Percentiles rank a stretch among this genome's conserved stretches.
Evolutionary conservation across 2,113 vertebrate species (phyloP).

Genomic region (Pseudorectes ferrugineus): DNA sequence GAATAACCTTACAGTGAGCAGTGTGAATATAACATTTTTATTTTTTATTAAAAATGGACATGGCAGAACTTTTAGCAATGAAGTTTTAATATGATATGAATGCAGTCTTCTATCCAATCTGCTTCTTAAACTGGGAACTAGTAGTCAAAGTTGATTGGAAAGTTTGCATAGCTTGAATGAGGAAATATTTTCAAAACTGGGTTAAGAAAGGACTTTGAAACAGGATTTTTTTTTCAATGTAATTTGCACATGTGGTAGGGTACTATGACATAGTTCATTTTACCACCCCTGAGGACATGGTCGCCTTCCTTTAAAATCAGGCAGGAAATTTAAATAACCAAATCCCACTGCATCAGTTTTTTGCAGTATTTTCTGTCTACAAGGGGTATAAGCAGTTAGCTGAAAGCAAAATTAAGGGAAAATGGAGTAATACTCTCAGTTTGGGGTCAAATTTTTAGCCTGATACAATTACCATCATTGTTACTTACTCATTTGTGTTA

Average conservation of each 20-base stretch:
- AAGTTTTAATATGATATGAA: not conserved
- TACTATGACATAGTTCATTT: not conserved
- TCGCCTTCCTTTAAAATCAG: not conserved
- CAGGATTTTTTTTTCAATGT: accelerated
- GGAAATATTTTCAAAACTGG: not conserved
- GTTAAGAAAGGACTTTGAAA: not conserved
- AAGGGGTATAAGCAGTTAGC: not conserved
- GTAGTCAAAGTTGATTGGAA: not conserved
- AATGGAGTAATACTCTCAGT: not conserved
- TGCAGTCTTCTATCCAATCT: not conserved
- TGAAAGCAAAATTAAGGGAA: not conserved
- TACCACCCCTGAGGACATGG: not conserved
- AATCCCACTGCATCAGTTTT: not conserved
- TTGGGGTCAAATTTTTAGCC: not conserved
- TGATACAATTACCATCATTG: not conserved
- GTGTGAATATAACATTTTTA: not conserved
- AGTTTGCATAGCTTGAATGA: not conserved
- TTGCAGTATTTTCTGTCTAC: not conserved
- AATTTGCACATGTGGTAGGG: accelerated
- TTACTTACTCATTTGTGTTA: not conserved
- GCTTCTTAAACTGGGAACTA: not conserved
- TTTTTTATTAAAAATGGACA: not conserved
- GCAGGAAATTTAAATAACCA: not conserved
- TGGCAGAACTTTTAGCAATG: not conserved
- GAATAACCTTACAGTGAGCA: not conserved